Base-by-base conservation (phyloP, 1,140 invertebrate genomes). In the Melitaea cinxia region DNA sequence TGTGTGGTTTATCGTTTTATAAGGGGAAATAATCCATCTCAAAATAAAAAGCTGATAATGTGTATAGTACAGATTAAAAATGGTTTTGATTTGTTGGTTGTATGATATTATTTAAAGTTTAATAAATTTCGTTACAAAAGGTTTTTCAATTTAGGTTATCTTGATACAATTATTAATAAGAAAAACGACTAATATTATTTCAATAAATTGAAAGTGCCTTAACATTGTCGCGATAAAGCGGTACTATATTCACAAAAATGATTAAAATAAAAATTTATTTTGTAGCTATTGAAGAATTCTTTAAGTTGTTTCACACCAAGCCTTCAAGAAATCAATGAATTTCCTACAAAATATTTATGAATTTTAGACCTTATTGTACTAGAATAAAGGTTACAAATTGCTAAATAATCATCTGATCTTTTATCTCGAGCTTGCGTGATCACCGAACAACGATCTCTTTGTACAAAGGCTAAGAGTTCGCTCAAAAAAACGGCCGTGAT, bases 401-500 rank as follows among this genome's bases (percentile, higher is more conserved):
- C 17, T 10, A 7, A 61, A 45, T 55, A 65, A 65, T 68, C 45
- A 47, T 55, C 49, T 24, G 65, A 65, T 58, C 60, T 66, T 63
- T 50, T 65, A 75, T 68, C 65, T 65, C 33, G 28, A 14, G 61
- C 52, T 74, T 52, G 72, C 72, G 65, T 75, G 72, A 56, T 64
- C 55, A 52, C 12, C 33, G 39, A 58, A 66, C 53, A 63, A 63
- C 62, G 60, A 63, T 42, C 61, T 68, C 60, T 76, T 66, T 76
- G 63, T 67, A 45, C 62, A 57, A 21, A 54, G 24, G 39, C 28
- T 35, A 60, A n/a, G 68, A 70, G 68, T 68, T 58, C 65, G 50
- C 50, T 35, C 55, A 68, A 75, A 63, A 63, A 75, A 73, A 66
- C 63, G 71, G 17, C 74, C 71, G 61, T 70, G 68, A 71, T 66